A percentile compares a stretch with the other conserved stretches of the same genome.
These are phyloP conservation scores for Heliconius sara DNA, from an alignment of 2,888 invertebrate species.

Conservation along the genomic window DNA sequence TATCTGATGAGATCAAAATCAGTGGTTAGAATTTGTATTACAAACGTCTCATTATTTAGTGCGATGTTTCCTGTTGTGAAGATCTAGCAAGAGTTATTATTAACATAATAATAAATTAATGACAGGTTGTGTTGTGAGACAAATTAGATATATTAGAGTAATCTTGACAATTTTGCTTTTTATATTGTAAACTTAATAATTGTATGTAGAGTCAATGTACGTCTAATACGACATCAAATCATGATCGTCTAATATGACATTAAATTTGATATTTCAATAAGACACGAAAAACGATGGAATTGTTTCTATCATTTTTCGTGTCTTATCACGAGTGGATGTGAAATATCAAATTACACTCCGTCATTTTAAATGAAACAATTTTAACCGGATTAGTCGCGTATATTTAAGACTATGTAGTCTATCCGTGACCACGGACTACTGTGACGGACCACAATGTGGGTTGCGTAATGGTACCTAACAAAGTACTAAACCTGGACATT, in stretches of 20 bases:
- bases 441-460: too few relatives aligned
- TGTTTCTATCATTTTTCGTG: not conserved
- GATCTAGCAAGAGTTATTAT: slow-evolving; percentile 25
- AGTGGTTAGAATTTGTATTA: slow-evolving; percentile 69
- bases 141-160: slow-evolving; percentile 17
- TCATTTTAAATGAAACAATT: too few relatives aligned
- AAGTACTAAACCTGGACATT: not conserved
- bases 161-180: slow-evolving; percentile 11
- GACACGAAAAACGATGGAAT: too few relatives aligned
- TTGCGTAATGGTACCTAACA: not conserved
- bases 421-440: too few relatives aligned
- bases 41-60: slow-evolving; percentile 73
- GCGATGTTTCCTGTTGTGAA: slow-evolving; percentile 55
- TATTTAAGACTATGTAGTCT: too few relatives aligned
- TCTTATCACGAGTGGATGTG: not conserved
- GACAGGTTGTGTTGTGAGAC: slow-evolving; percentile 5
- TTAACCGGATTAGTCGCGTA: too few relatives aligned
- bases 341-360: too few relatives aligned
- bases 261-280: too few relatives aligned
- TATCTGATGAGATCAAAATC: slow-evolving; percentile 76
- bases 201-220: not conserved
- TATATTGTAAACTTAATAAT: not conserved
- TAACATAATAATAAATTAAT: slow-evolving; percentile 29
- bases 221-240: not conserved
- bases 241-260: too few relatives aligned